Base-by-base conservation (phyloP, 1,140 invertebrate species). In the Stenopsyche tienmushanensis region DNA sequence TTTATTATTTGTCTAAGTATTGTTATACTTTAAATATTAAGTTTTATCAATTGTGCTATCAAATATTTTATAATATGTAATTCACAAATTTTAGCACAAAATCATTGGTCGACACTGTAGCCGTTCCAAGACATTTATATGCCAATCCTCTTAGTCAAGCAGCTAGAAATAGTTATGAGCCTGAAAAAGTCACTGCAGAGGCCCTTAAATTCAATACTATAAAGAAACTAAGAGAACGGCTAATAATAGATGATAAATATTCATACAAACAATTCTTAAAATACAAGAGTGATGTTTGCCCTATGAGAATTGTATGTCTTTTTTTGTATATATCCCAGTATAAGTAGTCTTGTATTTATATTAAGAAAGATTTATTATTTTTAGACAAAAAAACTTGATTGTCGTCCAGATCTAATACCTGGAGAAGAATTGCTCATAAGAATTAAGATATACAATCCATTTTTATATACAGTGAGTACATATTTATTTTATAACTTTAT, bases 371-470 rank as follows among this genome's bases (percentile, higher is more conserved):
- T 7, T 34, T 34, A 34, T 7, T 25, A 18, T n/a, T 67, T 67
- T 63, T 20, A 67, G 65, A 10, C 44, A 44, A 29, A 13, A 5
- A 17, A 13, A 20, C 18, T 49, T 3, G 39, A 42, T 24, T 18
- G 17, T 0, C n/a, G 21, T 20, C 63, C 62, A 17, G 64, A 70
- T 59, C 53, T 41, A 29, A 23, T 39, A 17, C 72, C 67, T 2
- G 69, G 72, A 1, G 41, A 71, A 29, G 79, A 83, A 47, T 62
- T 80, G 15, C 63, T 80, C 18, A 55, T 83, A 39, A 78, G 67
- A 17, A 71, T 83, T 5, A 75, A 80, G 13, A 45, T 82, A 10
- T 83, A 83, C 64, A 59, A 79, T 23, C 81, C 29, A n/a, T n/a
- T n/a, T n/a, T n/a, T n/a, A n/a, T n/a, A n/a, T n/a, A n/a, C n/a